A percentile compares a stretch with the other conserved stretches of the same genome.
phyloP scores from a whole-genome alignment of 2,797 vertebrate species.

The Anabacerthia variegaticeps region DNA sequence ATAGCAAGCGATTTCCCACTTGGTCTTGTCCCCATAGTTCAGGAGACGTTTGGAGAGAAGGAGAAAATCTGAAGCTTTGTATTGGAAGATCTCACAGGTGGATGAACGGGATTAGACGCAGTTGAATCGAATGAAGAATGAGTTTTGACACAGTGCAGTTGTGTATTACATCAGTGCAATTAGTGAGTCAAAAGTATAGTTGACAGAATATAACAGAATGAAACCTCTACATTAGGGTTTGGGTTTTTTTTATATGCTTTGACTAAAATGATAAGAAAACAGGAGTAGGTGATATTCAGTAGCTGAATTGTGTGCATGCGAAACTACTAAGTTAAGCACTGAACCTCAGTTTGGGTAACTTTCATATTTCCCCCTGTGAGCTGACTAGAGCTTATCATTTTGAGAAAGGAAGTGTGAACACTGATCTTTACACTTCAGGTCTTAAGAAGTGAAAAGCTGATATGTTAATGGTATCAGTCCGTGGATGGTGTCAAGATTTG shows the following conservation, averaged over 20 bases:
- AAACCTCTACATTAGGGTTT: neutral
- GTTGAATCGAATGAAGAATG: neutral
- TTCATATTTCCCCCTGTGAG: neutral
- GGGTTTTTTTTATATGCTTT: neutral
- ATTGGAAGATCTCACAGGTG: neutral
- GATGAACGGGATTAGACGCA: neutral
- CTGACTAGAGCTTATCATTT: neutral
- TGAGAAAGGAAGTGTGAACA: neutral
- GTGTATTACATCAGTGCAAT: neutral
- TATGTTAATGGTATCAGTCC: slow-evolving; percentile 7
- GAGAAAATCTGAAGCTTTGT: neutral
- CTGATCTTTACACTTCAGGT: neutral
- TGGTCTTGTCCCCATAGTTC: neutral
- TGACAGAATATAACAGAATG: neutral
- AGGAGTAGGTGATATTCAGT: neutral
- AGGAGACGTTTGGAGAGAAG: neutral
- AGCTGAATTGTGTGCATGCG: neutral
- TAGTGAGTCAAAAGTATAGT: neutral
- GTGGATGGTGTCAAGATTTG: slow-evolving; percentile 18
- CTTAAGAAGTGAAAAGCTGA: neutral
- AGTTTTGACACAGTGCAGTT: neutral
- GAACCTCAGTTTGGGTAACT: neutral
- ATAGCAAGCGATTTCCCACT: neutral
- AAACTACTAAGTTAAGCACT: neutral
- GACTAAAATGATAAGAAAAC: neutral